These are phyloP conservation scores for Eupeodes latifasciatus DNA, from an alignment of 2,888 invertebrate species.

Conservation along the genomic window DNA sequence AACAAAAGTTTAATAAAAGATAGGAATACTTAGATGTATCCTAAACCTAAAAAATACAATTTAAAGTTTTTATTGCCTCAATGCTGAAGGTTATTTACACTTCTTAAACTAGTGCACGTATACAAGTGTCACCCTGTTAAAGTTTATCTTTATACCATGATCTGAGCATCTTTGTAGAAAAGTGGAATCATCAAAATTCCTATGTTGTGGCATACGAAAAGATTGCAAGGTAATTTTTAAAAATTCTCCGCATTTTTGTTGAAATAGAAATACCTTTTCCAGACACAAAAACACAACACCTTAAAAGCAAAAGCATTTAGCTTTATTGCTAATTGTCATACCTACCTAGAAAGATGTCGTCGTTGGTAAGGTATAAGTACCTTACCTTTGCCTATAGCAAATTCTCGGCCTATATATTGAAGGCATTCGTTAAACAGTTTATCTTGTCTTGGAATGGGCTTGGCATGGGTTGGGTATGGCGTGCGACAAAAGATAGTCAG, in stretches of 20 bases:
- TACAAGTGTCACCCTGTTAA: too few relatives aligned
- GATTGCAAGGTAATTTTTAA: constrained; percentile 57
- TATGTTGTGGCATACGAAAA: constrained; percentile 31
- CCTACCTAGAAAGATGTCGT: background rate
- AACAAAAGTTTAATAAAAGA: too few relatives aligned
- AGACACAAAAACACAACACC: background rate
- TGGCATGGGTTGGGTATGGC: background rate
- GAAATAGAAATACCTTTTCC: constrained; percentile 39
- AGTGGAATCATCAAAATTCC: constrained; percentile 54
- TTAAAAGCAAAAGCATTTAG: constrained; percentile 40
- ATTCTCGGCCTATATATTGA: background rate
- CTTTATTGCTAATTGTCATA: constrained; percentile 70
- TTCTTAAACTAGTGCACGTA: too few relatives aligned
- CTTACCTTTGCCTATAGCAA: too few relatives aligned
- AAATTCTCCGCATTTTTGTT: constrained; percentile 35
- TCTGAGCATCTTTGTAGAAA: background rate
- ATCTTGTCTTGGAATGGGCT: background rate
- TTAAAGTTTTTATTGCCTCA: too few relatives aligned
- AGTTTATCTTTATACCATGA: too few relatives aligned
- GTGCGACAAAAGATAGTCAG: background rate
- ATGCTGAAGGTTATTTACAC: too few relatives aligned
- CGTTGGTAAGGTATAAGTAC: background rate
- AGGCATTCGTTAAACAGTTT: background rate
- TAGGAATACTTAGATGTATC: too few relatives aligned
- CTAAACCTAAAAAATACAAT: too few relatives aligned